Evolutionary conservation across 2,113 vertebrate species (phyloP), one percentile per base, ranked within the genome.

Genomic region (Anarrhichthys ocellatus): DNA sequence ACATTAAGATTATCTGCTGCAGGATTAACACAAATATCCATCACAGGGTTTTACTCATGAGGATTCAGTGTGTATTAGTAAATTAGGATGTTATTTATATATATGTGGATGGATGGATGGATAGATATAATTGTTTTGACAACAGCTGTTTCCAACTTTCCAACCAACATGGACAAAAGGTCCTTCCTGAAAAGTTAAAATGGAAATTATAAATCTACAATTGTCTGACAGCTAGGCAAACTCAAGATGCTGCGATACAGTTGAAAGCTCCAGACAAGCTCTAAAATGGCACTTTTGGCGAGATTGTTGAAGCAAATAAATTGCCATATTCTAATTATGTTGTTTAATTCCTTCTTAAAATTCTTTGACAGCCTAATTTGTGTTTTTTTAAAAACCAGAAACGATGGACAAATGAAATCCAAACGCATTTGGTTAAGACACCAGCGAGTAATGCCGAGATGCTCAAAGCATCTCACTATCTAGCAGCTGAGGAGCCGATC

Each of bases 401-500:
- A 24, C 40, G n/a, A 52, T 68, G 22, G 54, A 34, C 22, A 42
- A 15, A 1, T 11, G 14, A 70, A 29, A 18, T 10, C 27, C 6
- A 17, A 65, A 24, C 27, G 70, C 36, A 58, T 40, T 27, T 11
- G 7, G 58, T 59, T 17, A 7, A 74, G 48, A 63, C 66, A 24
- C 54, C 63, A 22, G 9, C 50, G 59, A 62, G 40, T 32, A 44
- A 38, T 11, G 62, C 54, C 18, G 59, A 15, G 27, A 24, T 9
- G 24, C 68, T 72, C 24, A 14, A 13, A 56, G 27, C 36, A 13
- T 22, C 58, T 15, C 42, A 11, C 20, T 50, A 64, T 54, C 6
- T 13, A 15, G 56, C 69, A 85, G 75, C 86, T 63, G 50, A 24
- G 44, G 58, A 50, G 78, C 36, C 9, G 15, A 50, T 82, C 61